These are phyloP conservation scores for Basileuterus tristriatus DNA, from an alignment of 2,797 vertebrate genomes.

Conservation along the genomic window DNA sequence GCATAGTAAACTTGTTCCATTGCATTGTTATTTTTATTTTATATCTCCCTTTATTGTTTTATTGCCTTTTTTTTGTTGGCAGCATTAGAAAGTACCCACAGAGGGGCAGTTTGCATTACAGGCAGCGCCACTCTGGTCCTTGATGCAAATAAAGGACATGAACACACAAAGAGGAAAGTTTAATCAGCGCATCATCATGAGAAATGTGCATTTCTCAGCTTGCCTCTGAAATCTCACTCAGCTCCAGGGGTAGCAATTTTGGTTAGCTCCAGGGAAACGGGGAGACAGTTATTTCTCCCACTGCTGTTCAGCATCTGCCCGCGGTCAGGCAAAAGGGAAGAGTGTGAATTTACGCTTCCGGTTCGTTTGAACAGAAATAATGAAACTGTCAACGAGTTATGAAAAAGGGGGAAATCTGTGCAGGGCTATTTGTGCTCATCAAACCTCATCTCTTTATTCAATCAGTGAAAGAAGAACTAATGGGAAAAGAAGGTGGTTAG, in stretches of 20 bases:
- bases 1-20: neutral
- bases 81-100: neutral
- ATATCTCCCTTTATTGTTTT: neutral
- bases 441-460: neutral
- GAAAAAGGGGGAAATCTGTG: neutral
- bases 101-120: neutral
- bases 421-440: neutral
- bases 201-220: neutral
- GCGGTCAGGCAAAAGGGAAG: neutral
- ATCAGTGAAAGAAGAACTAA: neutral
- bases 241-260: neutral
- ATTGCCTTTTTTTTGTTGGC: neutral
- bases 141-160: neutral
- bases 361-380: conserved; percentile 5
- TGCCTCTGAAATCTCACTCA: neutral
- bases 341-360: neutral
- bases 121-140: neutral
- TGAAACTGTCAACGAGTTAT: neutral
- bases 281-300: neutral
- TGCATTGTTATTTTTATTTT: conserved; percentile 17
- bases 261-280: neutral
- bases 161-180: neutral
- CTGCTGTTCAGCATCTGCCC: conserved; percentile 2
- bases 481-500: neutral
- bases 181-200: neutral